Evolutionary conservation across 2,888 invertebrate genomes (phyloP).

Genomic region (Rhyacophila evoluta): DNA sequence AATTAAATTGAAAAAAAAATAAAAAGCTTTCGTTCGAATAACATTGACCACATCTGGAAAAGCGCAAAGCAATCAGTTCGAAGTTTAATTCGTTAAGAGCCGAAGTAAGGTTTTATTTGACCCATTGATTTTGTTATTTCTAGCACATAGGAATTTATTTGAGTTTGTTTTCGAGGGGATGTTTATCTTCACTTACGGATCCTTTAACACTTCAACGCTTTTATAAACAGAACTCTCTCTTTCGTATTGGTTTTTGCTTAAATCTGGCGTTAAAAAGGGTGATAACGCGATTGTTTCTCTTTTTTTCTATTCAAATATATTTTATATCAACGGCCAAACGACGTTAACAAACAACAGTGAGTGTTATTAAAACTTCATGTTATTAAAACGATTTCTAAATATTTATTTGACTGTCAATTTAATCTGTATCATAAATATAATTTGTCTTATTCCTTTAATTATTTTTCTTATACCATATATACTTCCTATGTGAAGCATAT

Average conservation of each 20-base stretch:
- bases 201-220: neutral
- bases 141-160: neutral
- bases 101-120: neutral
- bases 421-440: too few species aligned
- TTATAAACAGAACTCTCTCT: neutral
- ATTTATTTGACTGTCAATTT: too few species aligned
- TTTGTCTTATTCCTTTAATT: too few species aligned
- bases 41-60: neutral
- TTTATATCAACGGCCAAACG: too few species aligned
- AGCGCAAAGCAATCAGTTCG: neutral
- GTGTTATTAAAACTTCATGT: too few species aligned
- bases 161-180: neutral
- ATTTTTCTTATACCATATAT: too few species aligned
- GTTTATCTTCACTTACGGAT: neutral
- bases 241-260: neutral
- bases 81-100: neutral
- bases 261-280: neutral
- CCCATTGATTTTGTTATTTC: constrained; percentile 16
- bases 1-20: too few species aligned
- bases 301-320: too few species aligned
- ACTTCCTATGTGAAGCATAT: too few species aligned
- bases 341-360: too few species aligned
- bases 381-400: too few species aligned
- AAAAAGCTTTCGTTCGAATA: neutral
- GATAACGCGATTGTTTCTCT: neutral